A percentile compares a stretch with the other conserved stretches of the same genome.
phyloP scores from a whole-genome alignment of 2,113 vertebrate species.

The human region GRCh38 chr14:25211501-25212000 shows the following conservation, averaged over 20 bases:
- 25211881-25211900: not conserved
- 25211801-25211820: not conserved
- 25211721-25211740: not conserved
- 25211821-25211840: not conserved
- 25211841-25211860: not conserved
- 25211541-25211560: not conserved
- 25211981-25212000: not conserved
- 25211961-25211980: not conserved
- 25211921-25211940: not conserved
- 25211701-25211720: not conserved
- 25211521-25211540: not conserved
- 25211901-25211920: not conserved
- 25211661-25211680: not conserved
- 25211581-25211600: not conserved
- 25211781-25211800: not conserved
- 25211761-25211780: not conserved
- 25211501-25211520: not conserved
- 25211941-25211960: not conserved
- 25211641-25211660: not conserved
- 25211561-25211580: not conserved
- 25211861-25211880: not conserved
- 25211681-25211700: not conserved
- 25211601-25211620: not conserved
- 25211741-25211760: not conserved
- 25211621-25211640: slow-evolving; percentile 40